phyloP scores from a whole-genome alignment of 35 echinoderm and acorn worm genomes.

The Lytechinus pictus region DNA sequence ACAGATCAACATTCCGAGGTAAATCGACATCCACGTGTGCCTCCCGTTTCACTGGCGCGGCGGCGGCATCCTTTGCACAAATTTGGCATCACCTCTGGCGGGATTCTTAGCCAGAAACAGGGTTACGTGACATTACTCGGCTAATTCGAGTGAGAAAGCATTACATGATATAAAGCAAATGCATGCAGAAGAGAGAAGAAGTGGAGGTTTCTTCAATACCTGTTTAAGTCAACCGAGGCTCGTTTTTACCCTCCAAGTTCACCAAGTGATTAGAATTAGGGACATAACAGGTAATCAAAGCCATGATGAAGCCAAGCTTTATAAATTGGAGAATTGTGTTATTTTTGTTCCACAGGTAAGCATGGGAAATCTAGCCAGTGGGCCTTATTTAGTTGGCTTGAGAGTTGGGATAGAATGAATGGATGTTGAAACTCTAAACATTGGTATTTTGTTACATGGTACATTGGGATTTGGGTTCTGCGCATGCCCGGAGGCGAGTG shows the following conservation, averaged over 20 bases:
- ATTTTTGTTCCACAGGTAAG: not conserved
- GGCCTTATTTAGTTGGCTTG: not conserved
- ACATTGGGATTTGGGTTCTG: not conserved
- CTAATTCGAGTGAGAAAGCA: not conserved
- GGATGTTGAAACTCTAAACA: slow-evolving; percentile 18
- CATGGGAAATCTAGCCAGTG: not conserved
- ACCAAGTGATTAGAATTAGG: not conserved
- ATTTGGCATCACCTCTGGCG: not conserved
- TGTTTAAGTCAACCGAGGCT: not conserved
- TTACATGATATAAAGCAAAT: not conserved
- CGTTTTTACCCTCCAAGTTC: not conserved
- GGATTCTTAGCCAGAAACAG: not conserved
- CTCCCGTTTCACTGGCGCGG: not conserved
- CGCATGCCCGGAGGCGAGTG: not conserved
- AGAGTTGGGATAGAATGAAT: not conserved
- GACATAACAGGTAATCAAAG: not conserved
- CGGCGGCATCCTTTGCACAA: not conserved
- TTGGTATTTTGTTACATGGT: too few relatives aligned
- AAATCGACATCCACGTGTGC: not conserved
- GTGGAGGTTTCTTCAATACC: not conserved
- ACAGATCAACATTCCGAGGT: not conserved
- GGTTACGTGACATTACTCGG: not conserved
- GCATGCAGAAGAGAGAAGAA: not conserved
- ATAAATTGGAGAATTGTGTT: not conserved
- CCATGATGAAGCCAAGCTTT: not conserved